Evolutionary conservation across 1,140 invertebrate genomes (phyloP).

Genomic region (Atta colombica): DNA sequence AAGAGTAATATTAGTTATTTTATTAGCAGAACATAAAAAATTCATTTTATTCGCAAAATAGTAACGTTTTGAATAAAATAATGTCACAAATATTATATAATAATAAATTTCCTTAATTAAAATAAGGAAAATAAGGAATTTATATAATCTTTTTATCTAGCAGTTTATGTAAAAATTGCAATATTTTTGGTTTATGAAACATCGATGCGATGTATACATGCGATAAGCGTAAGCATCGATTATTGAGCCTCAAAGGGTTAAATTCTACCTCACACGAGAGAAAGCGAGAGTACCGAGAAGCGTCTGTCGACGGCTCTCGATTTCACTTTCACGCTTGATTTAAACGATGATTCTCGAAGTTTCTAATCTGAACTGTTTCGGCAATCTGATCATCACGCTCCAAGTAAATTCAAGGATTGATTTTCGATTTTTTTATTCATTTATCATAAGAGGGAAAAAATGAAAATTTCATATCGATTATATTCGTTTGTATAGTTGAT

Average conservation of each 20-base stretch:
- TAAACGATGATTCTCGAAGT: constrained; percentile 56
- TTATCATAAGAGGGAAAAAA: neutral
- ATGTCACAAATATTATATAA: neutral
- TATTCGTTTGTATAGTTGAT: neutral
- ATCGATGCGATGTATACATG: neutral
- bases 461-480: neutral
- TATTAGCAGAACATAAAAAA: neutral
- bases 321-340: constrained; percentile 77
- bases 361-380: constrained; percentile 63
- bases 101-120: neutral
- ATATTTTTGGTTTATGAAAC: constrained; percentile 2
- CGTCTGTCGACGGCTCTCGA: constrained; percentile 48
- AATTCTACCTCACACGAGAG: constrained; percentile 47
- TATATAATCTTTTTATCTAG: neutral
- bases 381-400: constrained; percentile 31
- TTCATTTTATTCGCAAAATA: neutral
- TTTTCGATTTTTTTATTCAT: constrained; percentile 9
- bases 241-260: neutral
- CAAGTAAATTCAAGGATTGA: constrained; percentile 38
- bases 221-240: neutral
- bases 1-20: neutral
- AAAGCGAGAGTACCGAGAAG: constrained; percentile 69
- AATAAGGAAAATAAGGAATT: neutral
- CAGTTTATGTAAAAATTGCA: neutral
- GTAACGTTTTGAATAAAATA: neutral